These are phyloP conservation scores for Thunnus albacares DNA, from an alignment of 2,797 vertebrate species.

Conservation along the genomic window DNA sequence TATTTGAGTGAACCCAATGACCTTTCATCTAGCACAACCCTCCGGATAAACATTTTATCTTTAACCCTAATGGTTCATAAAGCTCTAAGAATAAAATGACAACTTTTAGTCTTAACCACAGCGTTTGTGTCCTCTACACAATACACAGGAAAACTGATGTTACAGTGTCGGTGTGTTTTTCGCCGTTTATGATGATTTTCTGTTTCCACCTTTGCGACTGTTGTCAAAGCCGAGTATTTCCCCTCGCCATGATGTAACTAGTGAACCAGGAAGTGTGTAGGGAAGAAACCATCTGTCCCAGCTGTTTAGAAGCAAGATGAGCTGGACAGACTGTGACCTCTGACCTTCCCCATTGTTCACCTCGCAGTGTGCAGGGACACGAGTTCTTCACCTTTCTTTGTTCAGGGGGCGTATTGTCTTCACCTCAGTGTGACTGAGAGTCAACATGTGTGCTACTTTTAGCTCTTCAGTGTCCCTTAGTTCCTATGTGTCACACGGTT, in stretches of 20 bases:
- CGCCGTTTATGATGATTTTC: not conserved
- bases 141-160: not conserved
- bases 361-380: conserved; percentile 35
- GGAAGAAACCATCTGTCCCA: conserved; percentile 63
- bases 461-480: not conserved
- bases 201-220: not conserved
- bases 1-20: not conserved
- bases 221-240: not conserved
- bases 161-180: not conserved
- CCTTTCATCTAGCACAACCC: not conserved
- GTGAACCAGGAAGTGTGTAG: conserved; percentile 1
- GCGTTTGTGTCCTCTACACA: not conserved
- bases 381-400: conserved; percentile 34
- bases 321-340: conserved; percentile 50
- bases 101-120: not conserved
- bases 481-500: not conserved
- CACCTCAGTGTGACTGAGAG: conserved; percentile 7
- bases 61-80: not conserved
- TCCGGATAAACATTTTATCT: not conserved
- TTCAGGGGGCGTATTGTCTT: conserved; percentile 11
- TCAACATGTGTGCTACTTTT: not conserved
- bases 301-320: conserved; percentile 37
- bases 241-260: conserved; percentile 25
- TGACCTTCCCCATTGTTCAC: conserved; percentile 73
- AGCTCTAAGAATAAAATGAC: not conserved